Evolutionary conservation across 1,140 invertebrate genomes (phyloP).

Genomic region (Kradibia gibbosae): DNA sequence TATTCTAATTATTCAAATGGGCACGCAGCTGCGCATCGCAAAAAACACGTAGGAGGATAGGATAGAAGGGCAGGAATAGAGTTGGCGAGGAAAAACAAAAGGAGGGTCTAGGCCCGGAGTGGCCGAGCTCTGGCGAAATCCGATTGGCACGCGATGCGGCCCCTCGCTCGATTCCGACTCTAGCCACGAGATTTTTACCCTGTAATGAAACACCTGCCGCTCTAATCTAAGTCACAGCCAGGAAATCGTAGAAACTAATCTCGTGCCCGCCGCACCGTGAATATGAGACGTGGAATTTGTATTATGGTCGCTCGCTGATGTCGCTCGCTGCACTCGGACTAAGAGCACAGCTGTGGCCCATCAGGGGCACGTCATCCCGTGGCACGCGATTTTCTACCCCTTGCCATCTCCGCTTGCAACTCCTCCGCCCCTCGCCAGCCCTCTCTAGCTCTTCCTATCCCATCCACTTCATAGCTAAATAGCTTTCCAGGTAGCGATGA

Average conservation of each 20-base stretch:
- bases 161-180: background rate
- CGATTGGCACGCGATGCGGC: slow-evolving; percentile 55
- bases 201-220: slow-evolving; percentile 57
- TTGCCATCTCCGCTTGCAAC: background rate
- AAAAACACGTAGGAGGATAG: slow-evolving; percentile 42
- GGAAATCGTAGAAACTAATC: slow-evolving; percentile 41
- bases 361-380: background rate
- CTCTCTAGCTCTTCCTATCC: too few species aligned
- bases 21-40: slow-evolving; percentile 11
- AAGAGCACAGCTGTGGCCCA: background rate
- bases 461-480: slow-evolving; percentile 1
- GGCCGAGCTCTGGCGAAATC: background rate
- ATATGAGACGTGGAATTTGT: slow-evolving; percentile 1
- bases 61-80: slow-evolving; percentile 16
- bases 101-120: background rate
- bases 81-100: slow-evolving; percentile 23
- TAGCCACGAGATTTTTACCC: slow-evolving; percentile 27
- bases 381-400: background rate
- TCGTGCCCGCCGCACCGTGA: background rate
- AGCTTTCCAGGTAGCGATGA: slow-evolving; percentile 38
- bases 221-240: slow-evolving; percentile 39
- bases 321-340: background rate
- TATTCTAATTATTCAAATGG: slow-evolving; percentile 37
- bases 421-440: background rate
- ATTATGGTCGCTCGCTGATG: background rate